phyloP scores from a whole-genome alignment of 2,113 vertebrate species.

The Plestiodon gilberti region DNA sequence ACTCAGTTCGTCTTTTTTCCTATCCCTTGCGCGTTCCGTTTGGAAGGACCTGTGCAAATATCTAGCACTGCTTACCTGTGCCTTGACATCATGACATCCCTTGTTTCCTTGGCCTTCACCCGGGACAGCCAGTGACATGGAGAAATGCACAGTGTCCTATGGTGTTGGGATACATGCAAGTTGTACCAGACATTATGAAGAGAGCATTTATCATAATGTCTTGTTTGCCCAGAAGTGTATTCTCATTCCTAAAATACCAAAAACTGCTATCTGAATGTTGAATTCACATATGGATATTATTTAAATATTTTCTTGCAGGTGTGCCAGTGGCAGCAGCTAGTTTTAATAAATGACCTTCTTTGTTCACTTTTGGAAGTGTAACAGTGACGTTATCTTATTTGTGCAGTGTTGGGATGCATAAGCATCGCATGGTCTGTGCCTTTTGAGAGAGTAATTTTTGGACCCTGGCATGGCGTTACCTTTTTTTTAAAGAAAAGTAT shows the following conservation, averaged over 20 bases:
- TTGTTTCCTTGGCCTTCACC: not conserved
- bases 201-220: not conserved
- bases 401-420: not conserved
- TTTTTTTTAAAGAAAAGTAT: not conserved
- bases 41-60: too few species aligned
- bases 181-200: not conserved
- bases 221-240: not conserved
- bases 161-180: too few species aligned
- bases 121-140: not conserved
- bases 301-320: not conserved
- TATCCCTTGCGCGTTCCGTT: too few species aligned
- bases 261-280: not conserved
- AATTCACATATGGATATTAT: not conserved
- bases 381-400: not conserved
- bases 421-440: not conserved
- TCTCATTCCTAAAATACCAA: not conserved
- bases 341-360: not conserved
- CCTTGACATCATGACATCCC: too few species aligned
- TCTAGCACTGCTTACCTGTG: not conserved
- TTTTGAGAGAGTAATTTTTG: rapidly evolving
- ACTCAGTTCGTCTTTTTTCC: too few species aligned
- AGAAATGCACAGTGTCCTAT: not conserved
- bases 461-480: rapidly evolving
- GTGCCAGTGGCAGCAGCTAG: not conserved
- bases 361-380: not conserved